phyloP scores from a whole-genome alignment of 2,888 invertebrate genomes.

The Ectobius pallidus region DNA sequence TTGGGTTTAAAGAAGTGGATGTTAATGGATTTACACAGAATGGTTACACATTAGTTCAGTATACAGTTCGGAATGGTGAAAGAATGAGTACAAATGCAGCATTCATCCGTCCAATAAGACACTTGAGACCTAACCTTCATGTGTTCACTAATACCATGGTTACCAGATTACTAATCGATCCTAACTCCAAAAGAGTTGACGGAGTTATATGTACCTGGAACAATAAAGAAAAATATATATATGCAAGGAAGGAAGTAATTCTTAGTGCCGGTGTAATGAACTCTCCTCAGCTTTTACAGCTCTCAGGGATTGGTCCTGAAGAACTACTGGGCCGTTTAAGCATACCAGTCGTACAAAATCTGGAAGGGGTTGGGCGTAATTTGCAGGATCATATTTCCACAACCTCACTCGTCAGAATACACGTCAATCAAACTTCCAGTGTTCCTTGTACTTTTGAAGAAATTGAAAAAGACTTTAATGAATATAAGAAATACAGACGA shows the following conservation, averaged over 20 bases:
- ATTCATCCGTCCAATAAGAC: background rate
- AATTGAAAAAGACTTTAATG: background rate
- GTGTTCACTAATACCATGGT: conserved; percentile 12
- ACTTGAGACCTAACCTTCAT: background rate
- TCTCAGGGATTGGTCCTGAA: conserved; percentile 51
- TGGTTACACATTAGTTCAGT: background rate
- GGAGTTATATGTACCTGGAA: conserved; percentile 3
- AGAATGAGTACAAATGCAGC: conserved; percentile 17
- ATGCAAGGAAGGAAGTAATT: conserved; percentile 14
- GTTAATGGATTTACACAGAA: background rate
- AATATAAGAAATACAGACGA: background rate
- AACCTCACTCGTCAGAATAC: background rate
- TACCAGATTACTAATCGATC: background rate
- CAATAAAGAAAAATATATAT: background rate
- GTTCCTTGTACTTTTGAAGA: background rate
- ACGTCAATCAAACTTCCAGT: background rate
- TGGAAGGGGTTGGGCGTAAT: conserved; percentile 66
- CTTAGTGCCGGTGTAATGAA: background rate
- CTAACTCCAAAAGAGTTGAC: background rate
- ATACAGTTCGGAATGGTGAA: background rate
- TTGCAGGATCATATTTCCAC: conserved; percentile 59
- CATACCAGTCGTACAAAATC: conserved; percentile 50
- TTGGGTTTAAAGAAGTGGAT: background rate
- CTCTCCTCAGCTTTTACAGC: conserved; percentile 60
- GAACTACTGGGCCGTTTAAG: background rate